phyloP scores from a whole-genome alignment of 30 jellyfish, hydroid and myxozoan genomes.

The Catostylus mosaicus region DNA sequence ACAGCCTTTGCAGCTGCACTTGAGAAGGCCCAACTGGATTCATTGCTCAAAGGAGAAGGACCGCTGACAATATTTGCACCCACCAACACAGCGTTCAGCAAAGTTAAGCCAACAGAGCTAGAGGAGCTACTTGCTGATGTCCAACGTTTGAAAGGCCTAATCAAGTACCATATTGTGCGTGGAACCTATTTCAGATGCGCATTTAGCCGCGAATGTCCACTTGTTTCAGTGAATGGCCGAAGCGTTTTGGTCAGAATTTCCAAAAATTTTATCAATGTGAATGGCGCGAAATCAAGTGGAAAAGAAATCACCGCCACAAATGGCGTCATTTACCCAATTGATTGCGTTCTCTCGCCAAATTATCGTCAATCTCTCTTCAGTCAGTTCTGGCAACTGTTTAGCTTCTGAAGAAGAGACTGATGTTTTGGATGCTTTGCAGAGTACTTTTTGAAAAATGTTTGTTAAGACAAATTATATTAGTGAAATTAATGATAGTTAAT shows the following conservation, averaged over 20 bases:
- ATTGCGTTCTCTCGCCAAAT: constrained; percentile 44
- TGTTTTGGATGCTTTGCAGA: not conserved
- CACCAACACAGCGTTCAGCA: constrained; percentile 64
- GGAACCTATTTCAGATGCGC: constrained; percentile 66
- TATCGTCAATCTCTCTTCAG: constrained; percentile 13
- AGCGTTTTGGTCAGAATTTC: constrained; percentile 33
- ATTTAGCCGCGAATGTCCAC: constrained; percentile 28
- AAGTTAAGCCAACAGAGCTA: constrained; percentile 40
- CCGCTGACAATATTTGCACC: constrained; percentile 72
- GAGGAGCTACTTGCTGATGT: constrained; percentile 32
- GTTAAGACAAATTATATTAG: too few species aligned
- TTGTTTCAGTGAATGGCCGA: constrained; percentile 40
- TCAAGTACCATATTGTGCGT: constrained; percentile 42
- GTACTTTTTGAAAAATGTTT: too few species aligned
- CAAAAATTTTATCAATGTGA: constrained; percentile 13
- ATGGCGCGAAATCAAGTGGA: constrained; percentile 17
- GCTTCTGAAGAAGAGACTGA: constrained; percentile 1
- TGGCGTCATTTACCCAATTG: constrained; percentile 67
- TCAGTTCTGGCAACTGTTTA: constrained; percentile 30
- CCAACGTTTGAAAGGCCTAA: constrained; percentile 11
- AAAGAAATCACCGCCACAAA: constrained; percentile 35
- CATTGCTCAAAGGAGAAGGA: constrained; percentile 20
- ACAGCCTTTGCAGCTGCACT: constrained; percentile 63
- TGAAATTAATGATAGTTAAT: too few species aligned
- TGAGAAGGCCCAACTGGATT: constrained; percentile 28